Conservation (phyloP, 1,140 invertebrate genomes). For the Globodera ellingtonae region DNA sequence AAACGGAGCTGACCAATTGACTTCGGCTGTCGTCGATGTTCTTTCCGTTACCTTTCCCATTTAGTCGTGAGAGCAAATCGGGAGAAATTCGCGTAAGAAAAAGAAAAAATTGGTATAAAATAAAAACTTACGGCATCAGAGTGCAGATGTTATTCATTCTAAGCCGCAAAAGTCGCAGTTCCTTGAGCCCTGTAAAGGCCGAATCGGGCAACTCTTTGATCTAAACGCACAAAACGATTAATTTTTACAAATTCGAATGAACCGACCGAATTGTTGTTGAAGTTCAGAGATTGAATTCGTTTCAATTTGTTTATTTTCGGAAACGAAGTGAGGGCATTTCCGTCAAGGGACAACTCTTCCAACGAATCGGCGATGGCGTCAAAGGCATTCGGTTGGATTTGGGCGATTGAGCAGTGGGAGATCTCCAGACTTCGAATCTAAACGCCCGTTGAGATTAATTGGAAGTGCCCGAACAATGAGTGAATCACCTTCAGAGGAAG, state of each 20-base stretch:
- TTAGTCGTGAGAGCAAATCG: too few relatives aligned
- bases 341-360: conserved; percentile 46
- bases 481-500: conserved; percentile 4
- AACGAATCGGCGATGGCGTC: conserved; percentile 29
- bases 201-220: conserved; percentile 50
- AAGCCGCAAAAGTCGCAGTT: conserved; percentile 52
- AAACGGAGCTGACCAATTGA: conserved; percentile 4
- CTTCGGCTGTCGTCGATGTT: background rate
- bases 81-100: background rate
- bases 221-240: conserved; percentile 33
- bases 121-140: conserved; percentile 50
- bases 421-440: conserved; percentile 44
- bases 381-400: conserved; percentile 37
- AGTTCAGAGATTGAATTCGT: conserved; percentile 46
- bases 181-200: conserved; percentile 45
- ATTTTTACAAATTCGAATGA: background rate
- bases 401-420: conserved; percentile 34
- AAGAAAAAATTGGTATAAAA: conserved; percentile 20
- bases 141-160: conserved; percentile 54
- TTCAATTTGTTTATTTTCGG: conserved; percentile 35
- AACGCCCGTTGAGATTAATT: background rate
- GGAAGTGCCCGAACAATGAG: background rate
- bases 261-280: conserved; percentile 47
- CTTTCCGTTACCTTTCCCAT: background rate
- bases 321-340: conserved; percentile 43